Conservation (phyloP, 2,888 invertebrate species). For the Rhynchonema sp. region DNA sequence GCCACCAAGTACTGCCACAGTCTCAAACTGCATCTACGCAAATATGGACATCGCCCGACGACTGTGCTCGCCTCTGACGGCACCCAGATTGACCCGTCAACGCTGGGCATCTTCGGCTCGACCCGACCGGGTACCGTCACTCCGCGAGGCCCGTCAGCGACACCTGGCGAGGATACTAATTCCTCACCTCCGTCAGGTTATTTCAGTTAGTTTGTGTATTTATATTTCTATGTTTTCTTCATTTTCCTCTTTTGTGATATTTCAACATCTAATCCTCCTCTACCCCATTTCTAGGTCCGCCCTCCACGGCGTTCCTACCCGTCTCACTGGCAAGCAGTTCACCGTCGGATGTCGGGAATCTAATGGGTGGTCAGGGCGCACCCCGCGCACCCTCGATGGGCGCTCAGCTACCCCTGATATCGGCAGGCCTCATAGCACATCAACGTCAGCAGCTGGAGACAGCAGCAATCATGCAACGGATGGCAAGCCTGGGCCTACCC, state of each 20-base stretch:
- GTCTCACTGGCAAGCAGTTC: too few species aligned
- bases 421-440: constrained; percentile 1
- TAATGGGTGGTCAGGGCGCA: too few species aligned
- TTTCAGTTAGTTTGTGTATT: too few species aligned
- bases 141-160: background rate
- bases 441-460: constrained; percentile 4
- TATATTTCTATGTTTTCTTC: too few species aligned
- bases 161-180: background rate
- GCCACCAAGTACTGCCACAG: constrained; percentile 96
- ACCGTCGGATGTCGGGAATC: too few species aligned
- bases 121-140: background rate
- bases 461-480: background rate
- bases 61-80: constrained; percentile 78
- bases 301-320: background rate
- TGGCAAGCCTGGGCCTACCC: background rate
- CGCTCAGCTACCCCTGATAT: background rate
- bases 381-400: too few species aligned
- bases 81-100: constrained; percentile 5
- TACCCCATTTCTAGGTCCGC: background rate
- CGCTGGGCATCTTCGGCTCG: too few species aligned
- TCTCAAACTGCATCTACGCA: constrained; percentile 75
- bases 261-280: too few species aligned
- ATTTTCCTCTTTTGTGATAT: too few species aligned
- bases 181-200: background rate
- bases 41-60: constrained; percentile 61